These are phyloP conservation scores for Melipona bicolor DNA, from an alignment of 2,888 invertebrate species.

Conservation along the genomic window DNA sequence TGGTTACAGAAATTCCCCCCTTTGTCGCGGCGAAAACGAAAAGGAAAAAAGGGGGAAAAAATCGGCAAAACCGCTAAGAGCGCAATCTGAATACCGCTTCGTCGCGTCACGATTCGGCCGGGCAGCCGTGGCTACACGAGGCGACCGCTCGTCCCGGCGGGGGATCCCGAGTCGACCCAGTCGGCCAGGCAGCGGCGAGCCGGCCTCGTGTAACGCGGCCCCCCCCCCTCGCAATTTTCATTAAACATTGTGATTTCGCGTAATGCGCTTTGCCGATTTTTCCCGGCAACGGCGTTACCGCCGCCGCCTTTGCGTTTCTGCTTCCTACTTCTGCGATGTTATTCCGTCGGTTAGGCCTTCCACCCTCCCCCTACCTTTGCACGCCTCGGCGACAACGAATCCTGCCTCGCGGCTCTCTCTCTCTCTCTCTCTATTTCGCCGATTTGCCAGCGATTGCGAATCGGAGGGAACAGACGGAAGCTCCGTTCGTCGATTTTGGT, in stretches of 20 bases:
- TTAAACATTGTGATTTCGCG: conserved; percentile 84
- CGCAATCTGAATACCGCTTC: conserved; percentile 84
- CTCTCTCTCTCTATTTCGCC: conserved; percentile 42
- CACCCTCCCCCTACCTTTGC: conserved; percentile 20
- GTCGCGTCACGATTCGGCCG: conserved; percentile 82
- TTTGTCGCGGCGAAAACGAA: conserved; percentile 74
- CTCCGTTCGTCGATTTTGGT: background rate
- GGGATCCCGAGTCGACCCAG: background rate
- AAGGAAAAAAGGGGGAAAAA: conserved; percentile 54
- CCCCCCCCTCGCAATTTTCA: conserved; percentile 79
- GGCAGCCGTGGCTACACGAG: conserved; percentile 78
- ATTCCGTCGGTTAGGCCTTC: conserved; percentile 69
- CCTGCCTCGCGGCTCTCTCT: conserved; percentile 49
- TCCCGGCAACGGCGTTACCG: conserved; percentile 57
- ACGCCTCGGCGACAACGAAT: conserved; percentile 42
- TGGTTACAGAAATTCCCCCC: conserved; percentile 78
- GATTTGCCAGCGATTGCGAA: conserved; percentile 37
- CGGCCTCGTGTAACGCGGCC: conserved; percentile 75
- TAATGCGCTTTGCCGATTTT: conserved; percentile 81
- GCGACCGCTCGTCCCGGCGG: conserved; percentile 44
- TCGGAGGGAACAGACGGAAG: background rate
- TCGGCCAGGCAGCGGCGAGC: background rate
- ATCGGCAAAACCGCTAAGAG: conserved; percentile 84
- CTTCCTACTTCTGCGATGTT: conserved; percentile 77
- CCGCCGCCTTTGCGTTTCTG: conserved; percentile 62